phyloP scores from a whole-genome alignment of 2,113 vertebrate genomes.

The Epinephelus lanceolatus region DNA sequence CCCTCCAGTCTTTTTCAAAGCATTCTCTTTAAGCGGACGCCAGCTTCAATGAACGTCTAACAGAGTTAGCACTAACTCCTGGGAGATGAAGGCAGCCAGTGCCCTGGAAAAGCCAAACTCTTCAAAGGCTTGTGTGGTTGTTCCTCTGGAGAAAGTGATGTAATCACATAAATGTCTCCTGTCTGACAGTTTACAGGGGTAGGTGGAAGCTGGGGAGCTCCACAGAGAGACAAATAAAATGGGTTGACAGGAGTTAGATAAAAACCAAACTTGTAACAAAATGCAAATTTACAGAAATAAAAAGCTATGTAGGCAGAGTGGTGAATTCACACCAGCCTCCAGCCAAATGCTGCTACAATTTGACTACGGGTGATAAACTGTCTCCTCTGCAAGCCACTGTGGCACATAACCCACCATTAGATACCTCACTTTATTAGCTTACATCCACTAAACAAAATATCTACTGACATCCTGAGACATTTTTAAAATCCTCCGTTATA shows the following conservation, averaged over 20 bases:
- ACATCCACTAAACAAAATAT: neutral
- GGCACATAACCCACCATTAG: neutral
- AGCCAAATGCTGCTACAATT: conserved; percentile 26
- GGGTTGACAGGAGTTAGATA: conserved; percentile 39
- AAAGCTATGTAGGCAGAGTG: conserved; percentile 11
- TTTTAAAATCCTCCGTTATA: neutral
- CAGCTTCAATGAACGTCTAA: conserved; percentile 74
- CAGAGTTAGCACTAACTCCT: conserved; percentile 65
- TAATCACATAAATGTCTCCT: conserved; percentile 69
- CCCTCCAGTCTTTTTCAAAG: conserved; percentile 66
- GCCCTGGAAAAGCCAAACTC: conserved; percentile 67
- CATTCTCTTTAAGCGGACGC: conserved; percentile 70
- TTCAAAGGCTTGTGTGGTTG: conserved; percentile 68
- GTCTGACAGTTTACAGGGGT: conserved; percentile 50
- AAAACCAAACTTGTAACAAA: conserved; percentile 51
- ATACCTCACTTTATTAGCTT: neutral
- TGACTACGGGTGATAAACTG: neutral
- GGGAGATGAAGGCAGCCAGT: conserved; percentile 66
- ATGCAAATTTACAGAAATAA: conserved; percentile 44
- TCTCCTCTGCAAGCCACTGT: neutral
- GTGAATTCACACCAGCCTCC: conserved; percentile 12
- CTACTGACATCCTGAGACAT: neutral
- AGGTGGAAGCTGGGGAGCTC: conserved; percentile 33
- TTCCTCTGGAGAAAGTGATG: conserved; percentile 74
- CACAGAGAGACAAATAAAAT: neutral